phyloP scores from a whole-genome alignment of 1,140 invertebrate species.

The Planococcus citri region DNA sequence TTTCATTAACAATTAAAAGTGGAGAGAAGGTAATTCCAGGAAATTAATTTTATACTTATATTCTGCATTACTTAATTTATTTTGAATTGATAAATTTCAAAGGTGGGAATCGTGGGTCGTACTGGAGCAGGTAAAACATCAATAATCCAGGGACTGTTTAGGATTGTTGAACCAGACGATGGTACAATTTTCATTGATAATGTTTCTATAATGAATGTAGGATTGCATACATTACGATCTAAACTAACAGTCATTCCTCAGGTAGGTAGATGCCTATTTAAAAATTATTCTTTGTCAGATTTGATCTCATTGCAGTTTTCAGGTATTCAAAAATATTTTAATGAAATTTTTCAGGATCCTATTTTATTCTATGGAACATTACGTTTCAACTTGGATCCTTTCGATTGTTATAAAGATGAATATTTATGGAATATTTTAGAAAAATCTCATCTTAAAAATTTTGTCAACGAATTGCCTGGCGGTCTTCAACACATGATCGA shows the following conservation, averaged over 20 bases:
- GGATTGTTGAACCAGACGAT: constrained; percentile 73
- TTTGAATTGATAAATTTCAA: neutral
- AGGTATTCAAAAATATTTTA: neutral
- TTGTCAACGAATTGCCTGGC: constrained; percentile 52
- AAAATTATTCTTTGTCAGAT: neutral
- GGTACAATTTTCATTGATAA: constrained; percentile 83
- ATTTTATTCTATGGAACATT: constrained; percentile 75
- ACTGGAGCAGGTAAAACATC: constrained; percentile 79
- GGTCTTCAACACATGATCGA: constrained; percentile 68
- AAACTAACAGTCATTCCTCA: constrained; percentile 85
- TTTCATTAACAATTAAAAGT: constrained; percentile 53
- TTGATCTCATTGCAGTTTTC: neutral
- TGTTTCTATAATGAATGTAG: constrained; percentile 70
- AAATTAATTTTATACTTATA: neutral
- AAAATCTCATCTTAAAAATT: constrained; percentile 60
- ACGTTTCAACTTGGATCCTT: constrained; percentile 74
- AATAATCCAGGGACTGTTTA: constrained; percentile 65
- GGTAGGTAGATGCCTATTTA: constrained; percentile 33
- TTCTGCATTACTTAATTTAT: constrained; percentile 37
- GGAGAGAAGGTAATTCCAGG: constrained; percentile 44
- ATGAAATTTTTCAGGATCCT: constrained; percentile 48
- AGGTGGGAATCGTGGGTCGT: constrained; percentile 64
- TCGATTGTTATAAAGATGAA: constrained; percentile 57
- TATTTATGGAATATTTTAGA: constrained; percentile 70
- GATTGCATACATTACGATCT: constrained; percentile 75